These are phyloP conservation scores for Acrossocheilus wenchowensis DNA, from an alignment of 2,797 vertebrate species.

Conservation along the genomic window DNA sequence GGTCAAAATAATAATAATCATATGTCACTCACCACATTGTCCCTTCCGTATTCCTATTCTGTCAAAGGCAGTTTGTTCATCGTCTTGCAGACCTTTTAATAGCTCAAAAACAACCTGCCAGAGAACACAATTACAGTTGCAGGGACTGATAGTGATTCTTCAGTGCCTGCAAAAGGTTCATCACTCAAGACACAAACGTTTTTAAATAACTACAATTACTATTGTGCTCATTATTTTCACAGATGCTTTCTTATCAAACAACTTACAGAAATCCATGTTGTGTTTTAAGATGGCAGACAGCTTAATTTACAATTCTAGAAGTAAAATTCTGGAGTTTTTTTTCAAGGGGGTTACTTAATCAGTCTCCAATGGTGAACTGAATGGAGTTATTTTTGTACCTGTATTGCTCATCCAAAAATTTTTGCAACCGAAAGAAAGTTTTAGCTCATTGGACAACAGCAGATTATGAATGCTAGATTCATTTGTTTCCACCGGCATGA, in stretches of 20 bases:
- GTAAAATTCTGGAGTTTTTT: not conserved
- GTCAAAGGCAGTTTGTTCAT: slow-evolving; percentile 72
- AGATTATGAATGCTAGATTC: not conserved
- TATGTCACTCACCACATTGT: slow-evolving; percentile 74
- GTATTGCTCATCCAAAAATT: not conserved
- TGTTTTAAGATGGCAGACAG: not conserved
- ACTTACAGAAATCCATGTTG: not conserved
- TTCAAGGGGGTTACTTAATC: not conserved
- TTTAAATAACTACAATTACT: not conserved
- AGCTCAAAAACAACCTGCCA: slow-evolving; percentile 78
- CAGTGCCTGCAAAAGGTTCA: not conserved
- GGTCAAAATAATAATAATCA: not conserved
- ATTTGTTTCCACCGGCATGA: not conserved
- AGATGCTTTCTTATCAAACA: slow-evolving; percentile 5
- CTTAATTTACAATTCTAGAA: not conserved
- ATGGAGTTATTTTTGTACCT: not conserved
- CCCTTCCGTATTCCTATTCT: slow-evolving; percentile 75
- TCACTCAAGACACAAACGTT: not conserved
- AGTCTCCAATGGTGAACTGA: not conserved
- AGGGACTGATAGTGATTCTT: not conserved
- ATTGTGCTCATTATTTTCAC: not conserved
- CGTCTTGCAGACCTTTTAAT: slow-evolving; percentile 65
- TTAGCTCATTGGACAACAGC: not conserved
- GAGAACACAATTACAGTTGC: slow-evolving; percentile 32
- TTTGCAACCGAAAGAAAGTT: not conserved